These are phyloP conservation scores for Siniperca obscura DNA, from an alignment of 2,797 vertebrate species.

Conservation along the genomic window DNA sequence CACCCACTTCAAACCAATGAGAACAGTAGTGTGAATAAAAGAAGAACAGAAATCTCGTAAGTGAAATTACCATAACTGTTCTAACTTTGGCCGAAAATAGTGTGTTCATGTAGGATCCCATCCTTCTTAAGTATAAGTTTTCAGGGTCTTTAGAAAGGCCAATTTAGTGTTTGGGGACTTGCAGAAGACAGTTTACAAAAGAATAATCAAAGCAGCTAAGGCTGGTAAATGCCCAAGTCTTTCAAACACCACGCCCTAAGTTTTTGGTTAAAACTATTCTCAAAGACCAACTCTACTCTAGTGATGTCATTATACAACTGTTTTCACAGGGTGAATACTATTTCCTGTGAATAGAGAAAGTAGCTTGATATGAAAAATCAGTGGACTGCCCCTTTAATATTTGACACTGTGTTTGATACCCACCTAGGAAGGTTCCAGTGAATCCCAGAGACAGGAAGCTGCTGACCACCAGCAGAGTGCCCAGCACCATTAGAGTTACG, in stretches of 20 bases:
- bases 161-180: too few species aligned
- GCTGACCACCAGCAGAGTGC: slow-evolving; percentile 88
- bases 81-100: too few species aligned
- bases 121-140: neutral
- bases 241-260: too few species aligned
- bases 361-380: neutral
- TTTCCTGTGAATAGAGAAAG: neutral
- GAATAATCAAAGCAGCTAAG: neutral
- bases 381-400: neutral
- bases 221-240: too few species aligned
- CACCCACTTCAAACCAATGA: too few species aligned
- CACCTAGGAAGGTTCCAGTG: slow-evolving; percentile 94
- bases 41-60: too few species aligned
- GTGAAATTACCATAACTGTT: neutral
- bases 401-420: slow-evolving; percentile 55
- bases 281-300: neutral
- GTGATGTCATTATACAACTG: neutral
- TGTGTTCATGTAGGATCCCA: neutral
- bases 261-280: too few species aligned
- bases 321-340: too few species aligned
- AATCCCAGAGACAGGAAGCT: slow-evolving; percentile 95
- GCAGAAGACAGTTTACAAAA: too few species aligned
- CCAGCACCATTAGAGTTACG: slow-evolving; percentile 79
- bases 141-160: neutral
- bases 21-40: too few species aligned